Evolutionary conservation across 2,797 vertebrate genomes (phyloP), one percentile per base, ranked within the genome.

Genomic region (Coregonus ussuriensis): DNA sequence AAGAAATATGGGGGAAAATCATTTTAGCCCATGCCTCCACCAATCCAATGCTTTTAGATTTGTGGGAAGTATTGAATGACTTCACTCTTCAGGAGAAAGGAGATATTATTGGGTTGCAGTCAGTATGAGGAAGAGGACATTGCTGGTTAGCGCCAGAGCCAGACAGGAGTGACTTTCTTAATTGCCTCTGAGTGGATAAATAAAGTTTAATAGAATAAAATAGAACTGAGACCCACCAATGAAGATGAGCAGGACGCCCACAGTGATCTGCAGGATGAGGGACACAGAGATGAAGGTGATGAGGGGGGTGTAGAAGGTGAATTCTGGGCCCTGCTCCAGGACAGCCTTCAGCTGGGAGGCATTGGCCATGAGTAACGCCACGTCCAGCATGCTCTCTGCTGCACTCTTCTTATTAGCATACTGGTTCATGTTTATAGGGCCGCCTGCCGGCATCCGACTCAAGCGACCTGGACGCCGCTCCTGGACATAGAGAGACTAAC

Each of bases 331-430:
- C 81, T 99, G 95, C 65, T 96, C 95, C 77, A 99, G 74, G 62
- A 99, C 96, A 0, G 96, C 96, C 86, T 99, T 99, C 82, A 99
- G 94, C 92, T 99, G 98, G 0, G 98, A 98, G 0, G 98, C 97
- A 0, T 99, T 99, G 54, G 98, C 98, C 97, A 99, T 97, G 74
- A 99, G 95, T 71, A 99, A 91, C 0, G 98, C 98, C 1, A 99
- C 89, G 76, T 99, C 98, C 93, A 99, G 88, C 98, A 99, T 99
- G 93, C 97, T 99, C 86, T 99, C 97, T 0, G 98, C 97, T 0
- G 96, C 97, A 0, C 97, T 99, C 94, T 99, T 99, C 95, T 99
- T 99, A 79, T 98, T 99, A 77, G 98, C 97, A 0, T 99, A 99
- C 79, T 96, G 94, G 92, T 99, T 99, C 90, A 99, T 94, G 84